Percentiles rank a stretch among this genome's conserved stretches.
phyloP scores from a whole-genome alignment of 1,140 invertebrate genomes.

The Drosophila pseudoobscura region DNA sequence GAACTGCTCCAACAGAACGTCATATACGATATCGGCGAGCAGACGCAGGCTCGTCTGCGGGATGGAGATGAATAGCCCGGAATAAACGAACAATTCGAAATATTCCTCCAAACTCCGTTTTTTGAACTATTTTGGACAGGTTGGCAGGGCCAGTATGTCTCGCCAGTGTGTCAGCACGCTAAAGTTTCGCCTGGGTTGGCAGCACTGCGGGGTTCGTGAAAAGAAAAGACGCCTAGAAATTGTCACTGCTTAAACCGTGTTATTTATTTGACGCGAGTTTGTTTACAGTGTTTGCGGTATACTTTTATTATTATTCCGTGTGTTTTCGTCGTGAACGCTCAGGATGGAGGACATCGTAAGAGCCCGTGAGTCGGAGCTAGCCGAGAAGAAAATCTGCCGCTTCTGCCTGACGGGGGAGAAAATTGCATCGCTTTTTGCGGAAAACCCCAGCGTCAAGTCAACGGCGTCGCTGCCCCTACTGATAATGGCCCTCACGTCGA shows the following conservation, averaged over 20 bases:
- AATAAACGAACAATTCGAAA: slow-evolving; percentile 16
- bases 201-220: slow-evolving; percentile 32
- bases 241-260: slow-evolving; percentile 12
- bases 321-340: not conserved
- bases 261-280: too few relatives aligned
- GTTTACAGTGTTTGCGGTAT: too few relatives aligned
- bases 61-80: slow-evolving; percentile 56
- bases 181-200: not conserved
- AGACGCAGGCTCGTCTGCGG: slow-evolving; percentile 87
- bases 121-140: not conserved
- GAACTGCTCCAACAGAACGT: slow-evolving; percentile 92
- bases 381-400: slow-evolving; percentile 87
- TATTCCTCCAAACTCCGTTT: not conserved
- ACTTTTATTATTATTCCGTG: too few relatives aligned
- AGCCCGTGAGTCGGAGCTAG: slow-evolving; percentile 57
- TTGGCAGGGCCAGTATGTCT: not conserved
- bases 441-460: slow-evolving; percentile 84
- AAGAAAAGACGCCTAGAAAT: slow-evolving; percentile 39
- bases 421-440: slow-evolving; percentile 87
- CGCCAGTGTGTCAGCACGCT: too few relatives aligned
- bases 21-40: slow-evolving; percentile 90
- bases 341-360: slow-evolving; percentile 41
- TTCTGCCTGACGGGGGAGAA: slow-evolving; percentile 87
- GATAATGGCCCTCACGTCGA: slow-evolving; percentile 89
- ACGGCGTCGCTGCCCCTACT: slow-evolving; percentile 88